phyloP scores from a whole-genome alignment of 2,888 invertebrate genomes.

The Heliconius charithonia region DNA sequence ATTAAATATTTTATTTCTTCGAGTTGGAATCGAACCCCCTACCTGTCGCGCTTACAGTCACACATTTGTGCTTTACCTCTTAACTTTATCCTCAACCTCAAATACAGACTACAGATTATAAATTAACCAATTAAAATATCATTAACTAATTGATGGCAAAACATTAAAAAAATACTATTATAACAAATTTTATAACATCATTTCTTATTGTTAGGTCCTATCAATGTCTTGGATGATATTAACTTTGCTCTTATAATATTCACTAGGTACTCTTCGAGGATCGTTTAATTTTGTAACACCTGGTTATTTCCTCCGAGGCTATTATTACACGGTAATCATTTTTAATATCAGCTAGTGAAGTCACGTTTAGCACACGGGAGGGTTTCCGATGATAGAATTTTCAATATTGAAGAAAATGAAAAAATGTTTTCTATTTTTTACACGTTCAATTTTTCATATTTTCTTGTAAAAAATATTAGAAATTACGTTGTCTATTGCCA shows the following conservation, averaged over 20 bases:
- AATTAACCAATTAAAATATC: not conserved
- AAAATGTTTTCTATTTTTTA: not conserved
- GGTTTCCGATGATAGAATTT: slow-evolving; percentile 54
- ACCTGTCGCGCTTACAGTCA: not conserved
- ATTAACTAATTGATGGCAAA: not conserved
- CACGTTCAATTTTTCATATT: not conserved
- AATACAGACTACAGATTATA: no score
- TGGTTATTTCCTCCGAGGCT: slow-evolving; percentile 26
- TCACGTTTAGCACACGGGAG: slow-evolving; percentile 56
- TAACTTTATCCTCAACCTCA: no score
- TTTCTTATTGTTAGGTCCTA: not conserved
- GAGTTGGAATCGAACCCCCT: not conserved
- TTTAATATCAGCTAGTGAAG: slow-evolving; percentile 44
- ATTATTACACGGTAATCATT: slow-evolving; percentile 39
- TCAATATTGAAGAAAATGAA: slow-evolving; percentile 67
- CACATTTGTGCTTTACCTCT: no score
- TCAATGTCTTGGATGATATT: not conserved
- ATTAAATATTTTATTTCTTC: not conserved
- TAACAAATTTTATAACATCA: no score
- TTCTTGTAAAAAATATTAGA: no score
- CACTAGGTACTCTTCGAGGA: not conserved
- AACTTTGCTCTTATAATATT: slow-evolving; percentile 1
- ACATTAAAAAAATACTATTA: no score
- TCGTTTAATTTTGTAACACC: slow-evolving; percentile 23
- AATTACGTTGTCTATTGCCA: no score